These are phyloP conservation scores for Chelonia mydas DNA, from an alignment of 2,797 vertebrate genomes.

Conservation along the genomic window DNA sequence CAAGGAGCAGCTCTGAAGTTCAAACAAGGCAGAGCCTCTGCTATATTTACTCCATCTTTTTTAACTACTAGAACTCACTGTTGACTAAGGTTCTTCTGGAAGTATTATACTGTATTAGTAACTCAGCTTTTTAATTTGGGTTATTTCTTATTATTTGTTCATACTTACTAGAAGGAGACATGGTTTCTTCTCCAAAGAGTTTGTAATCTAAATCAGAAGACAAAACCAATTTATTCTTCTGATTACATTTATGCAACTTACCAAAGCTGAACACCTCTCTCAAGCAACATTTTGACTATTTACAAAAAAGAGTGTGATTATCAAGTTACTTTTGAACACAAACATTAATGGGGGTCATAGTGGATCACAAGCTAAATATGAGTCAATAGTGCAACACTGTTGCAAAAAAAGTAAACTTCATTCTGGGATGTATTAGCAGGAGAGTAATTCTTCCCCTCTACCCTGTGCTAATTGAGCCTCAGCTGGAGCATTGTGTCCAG, in stretches of 20 bases:
- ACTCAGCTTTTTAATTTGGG: neutral
- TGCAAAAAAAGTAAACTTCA: no score
- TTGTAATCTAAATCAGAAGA: conserved; percentile 29
- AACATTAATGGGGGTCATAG: neutral
- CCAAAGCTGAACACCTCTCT: conserved; percentile 34
- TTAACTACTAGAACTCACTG: neutral
- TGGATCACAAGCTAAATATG: neutral
- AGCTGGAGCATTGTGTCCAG: no score
- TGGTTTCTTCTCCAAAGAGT: conserved; percentile 21
- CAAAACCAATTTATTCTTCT: conserved; percentile 40
- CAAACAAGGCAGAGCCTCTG: conserved; percentile 25
- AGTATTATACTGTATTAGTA: neutral
- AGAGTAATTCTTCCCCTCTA: no score
- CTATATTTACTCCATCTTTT: neutral
- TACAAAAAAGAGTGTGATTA: conserved; percentile 19
- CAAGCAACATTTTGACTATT: conserved; percentile 23
- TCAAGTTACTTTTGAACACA: conserved; percentile 33
- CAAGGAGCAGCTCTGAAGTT: conserved; percentile 21
- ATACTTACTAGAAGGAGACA: conserved; percentile 39
- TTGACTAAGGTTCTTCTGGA: conserved; percentile 14
- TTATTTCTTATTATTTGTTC: conserved; percentile 57
- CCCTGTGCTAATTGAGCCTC: no score
- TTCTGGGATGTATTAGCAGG: no score
- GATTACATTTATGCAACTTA: conserved; percentile 18
- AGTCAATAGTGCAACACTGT: no score